These are phyloP conservation scores for Cyanistes caeruleus DNA, from an alignment of 2,113 vertebrate species.

Conservation along the genomic window DNA sequence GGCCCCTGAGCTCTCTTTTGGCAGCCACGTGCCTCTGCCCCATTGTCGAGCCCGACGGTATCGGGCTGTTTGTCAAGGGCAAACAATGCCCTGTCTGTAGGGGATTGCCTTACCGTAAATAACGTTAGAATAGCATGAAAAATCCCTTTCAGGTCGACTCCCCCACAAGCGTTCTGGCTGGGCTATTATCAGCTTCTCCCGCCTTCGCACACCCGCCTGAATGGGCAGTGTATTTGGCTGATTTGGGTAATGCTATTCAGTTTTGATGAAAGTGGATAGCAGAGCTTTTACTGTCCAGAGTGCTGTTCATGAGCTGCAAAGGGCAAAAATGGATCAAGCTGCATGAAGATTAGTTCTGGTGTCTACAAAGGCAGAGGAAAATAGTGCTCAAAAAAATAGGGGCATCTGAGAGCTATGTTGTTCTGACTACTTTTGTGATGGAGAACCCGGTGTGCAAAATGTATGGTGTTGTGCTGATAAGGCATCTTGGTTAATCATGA, in stretches of 20 bases:
- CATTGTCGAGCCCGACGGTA: background rate
- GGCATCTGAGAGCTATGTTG: background rate
- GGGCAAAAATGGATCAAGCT: slow-evolving; percentile 3
- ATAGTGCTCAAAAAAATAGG: background rate
- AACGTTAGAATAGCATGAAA: slow-evolving; percentile 68
- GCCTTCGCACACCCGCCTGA: background rate
- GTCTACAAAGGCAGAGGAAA: background rate
- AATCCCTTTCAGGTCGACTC: slow-evolving; percentile 75
- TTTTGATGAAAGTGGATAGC: background rate
- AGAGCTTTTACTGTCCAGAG: background rate
- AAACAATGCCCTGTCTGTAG: slow-evolving; percentile 74
- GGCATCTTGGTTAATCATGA: background rate
- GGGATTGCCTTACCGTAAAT: slow-evolving; percentile 72
- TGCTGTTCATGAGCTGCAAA: background rate
- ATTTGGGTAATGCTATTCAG: background rate
- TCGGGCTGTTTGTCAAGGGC: slow-evolving; percentile 55
- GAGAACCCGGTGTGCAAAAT: background rate
- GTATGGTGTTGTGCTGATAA: background rate
- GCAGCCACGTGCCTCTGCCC: background rate
- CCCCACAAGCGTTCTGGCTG: slow-evolving; percentile 55
- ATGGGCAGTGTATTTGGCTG: background rate
- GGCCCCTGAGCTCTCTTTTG: slow-evolving; percentile 40
- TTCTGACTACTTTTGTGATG: background rate
- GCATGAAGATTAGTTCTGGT: background rate
- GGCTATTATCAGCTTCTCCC: slow-evolving; percentile 12